phyloP scores from a whole-genome alignment of 2,797 vertebrate species.

The Peromyscus eremicus region DNA sequence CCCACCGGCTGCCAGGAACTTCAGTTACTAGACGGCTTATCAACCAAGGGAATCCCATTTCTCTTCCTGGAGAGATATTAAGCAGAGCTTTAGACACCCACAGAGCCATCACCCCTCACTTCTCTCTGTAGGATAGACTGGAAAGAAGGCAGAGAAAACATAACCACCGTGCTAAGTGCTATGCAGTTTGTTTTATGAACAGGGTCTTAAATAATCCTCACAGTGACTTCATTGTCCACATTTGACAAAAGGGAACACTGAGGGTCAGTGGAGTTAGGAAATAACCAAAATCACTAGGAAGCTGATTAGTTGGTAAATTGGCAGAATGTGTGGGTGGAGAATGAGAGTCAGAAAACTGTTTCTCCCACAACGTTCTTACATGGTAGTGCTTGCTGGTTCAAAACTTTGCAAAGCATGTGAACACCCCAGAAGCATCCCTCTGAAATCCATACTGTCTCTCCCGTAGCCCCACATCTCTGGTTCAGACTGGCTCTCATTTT shows the following conservation, averaged over 20 bases:
- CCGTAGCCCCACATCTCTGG: neutral
- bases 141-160: constrained; percentile 11
- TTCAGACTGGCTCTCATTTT: neutral
- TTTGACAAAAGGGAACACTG: constrained; percentile 54
- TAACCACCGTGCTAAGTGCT: neutral
- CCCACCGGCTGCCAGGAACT: neutral
- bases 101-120: neutral
- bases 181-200: neutral
- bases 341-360: neutral
- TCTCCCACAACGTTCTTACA: neutral
- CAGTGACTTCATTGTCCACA: neutral
- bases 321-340: neutral
- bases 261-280: constrained; percentile 28
- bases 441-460: neutral
- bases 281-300: constrained; percentile 11
- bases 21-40: constrained; percentile 21
- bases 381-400: neutral
- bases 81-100: constrained; percentile 22
- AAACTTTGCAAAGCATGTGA: neutral
- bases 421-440: neutral
- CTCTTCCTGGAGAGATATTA: constrained; percentile 40
- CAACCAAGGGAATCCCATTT: constrained; percentile 8
- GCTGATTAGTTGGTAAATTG: neutral
- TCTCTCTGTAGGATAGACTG: neutral
- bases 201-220: constrained; percentile 10